Evolutionary conservation across 92 coral and sea anemone genomes (phyloP).

Genomic region (Phenganax stokvisi): DNA sequence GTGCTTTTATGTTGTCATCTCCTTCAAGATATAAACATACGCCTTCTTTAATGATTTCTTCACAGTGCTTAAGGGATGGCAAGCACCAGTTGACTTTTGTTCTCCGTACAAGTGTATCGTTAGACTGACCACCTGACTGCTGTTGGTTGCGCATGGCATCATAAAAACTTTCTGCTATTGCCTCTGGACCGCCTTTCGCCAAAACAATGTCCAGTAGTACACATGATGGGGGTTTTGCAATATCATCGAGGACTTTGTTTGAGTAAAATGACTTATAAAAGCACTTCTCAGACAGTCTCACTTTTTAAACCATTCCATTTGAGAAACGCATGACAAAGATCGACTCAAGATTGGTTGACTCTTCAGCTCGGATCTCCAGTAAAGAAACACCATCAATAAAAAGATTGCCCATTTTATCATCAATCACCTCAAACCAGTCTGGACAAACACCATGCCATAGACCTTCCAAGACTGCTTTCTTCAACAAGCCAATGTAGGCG

Average conservation of each 20-base stretch:
- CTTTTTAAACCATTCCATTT: constrained; percentile 22
- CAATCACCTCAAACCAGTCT: constrained; percentile 30
- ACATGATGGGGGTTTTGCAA: constrained; percentile 41
- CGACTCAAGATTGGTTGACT: neutral
- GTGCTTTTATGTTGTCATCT: neutral
- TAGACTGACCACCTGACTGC: constrained; percentile 35
- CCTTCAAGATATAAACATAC: constrained; percentile 5
- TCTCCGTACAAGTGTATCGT: constrained; percentile 35
- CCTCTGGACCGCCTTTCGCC: constrained; percentile 38
- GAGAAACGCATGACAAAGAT: constrained; percentile 22
- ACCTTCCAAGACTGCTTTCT: constrained; percentile 41
- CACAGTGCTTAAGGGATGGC: constrained; percentile 36
- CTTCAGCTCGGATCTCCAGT: constrained; percentile 10
- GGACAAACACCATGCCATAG: constrained; percentile 29
- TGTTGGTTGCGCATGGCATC: constrained; percentile 40
- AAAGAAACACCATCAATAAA: neutral
- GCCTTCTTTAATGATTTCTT: constrained; percentile 13
- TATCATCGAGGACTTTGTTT: constrained; percentile 27
- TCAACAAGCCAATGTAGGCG: constrained; percentile 39
- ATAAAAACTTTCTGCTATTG: constrained; percentile 41
- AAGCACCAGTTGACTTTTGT: constrained; percentile 36
- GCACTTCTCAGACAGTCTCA: constrained; percentile 32
- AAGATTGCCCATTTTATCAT: constrained; percentile 4
- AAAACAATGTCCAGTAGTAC: constrained; percentile 36
- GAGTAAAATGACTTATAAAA: constrained; percentile 44